Evolutionary conservation across 2,113 vertebrate genomes (phyloP).

Genomic region (Potamarius usumacintae): DNA sequence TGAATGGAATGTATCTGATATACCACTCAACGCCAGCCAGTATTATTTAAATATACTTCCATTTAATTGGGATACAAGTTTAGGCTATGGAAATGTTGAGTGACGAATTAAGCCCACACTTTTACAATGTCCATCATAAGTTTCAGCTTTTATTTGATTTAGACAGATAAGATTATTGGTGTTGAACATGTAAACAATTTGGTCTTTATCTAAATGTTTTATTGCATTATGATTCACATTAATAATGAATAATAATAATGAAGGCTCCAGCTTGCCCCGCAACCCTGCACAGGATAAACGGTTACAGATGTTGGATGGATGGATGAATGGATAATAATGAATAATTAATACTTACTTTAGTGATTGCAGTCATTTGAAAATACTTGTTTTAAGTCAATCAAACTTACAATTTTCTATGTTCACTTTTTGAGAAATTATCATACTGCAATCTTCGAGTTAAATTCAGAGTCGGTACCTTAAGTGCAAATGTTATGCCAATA

Average conservation of each 20-base stretch:
- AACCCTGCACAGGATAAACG: no score
- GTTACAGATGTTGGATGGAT: no score
- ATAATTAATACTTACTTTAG: background rate
- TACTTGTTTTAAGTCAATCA: background rate
- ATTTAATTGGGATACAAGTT: constrained; percentile 63
- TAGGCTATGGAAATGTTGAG: constrained; percentile 68
- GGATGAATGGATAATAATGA: no score
- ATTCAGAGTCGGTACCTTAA: no score
- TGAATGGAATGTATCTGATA: no score
- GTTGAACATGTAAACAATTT: background rate
- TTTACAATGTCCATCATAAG: background rate
- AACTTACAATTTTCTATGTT: no score
- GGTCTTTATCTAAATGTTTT: background rate
- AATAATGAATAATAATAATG: background rate
- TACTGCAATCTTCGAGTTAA: no score
- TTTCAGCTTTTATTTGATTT: background rate
- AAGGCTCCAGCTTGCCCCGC: no score
- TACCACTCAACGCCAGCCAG: no score
- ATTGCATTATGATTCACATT: background rate
- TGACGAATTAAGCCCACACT: background rate
- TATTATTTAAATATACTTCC: constrained; percentile 28
- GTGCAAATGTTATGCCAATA: no score
- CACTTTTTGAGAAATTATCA: no score
- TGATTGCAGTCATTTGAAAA: background rate
- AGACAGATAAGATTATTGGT: background rate